phyloP scores from a whole-genome alignment of 2,888 invertebrate genomes.

The Diplolepis rosae region DNA sequence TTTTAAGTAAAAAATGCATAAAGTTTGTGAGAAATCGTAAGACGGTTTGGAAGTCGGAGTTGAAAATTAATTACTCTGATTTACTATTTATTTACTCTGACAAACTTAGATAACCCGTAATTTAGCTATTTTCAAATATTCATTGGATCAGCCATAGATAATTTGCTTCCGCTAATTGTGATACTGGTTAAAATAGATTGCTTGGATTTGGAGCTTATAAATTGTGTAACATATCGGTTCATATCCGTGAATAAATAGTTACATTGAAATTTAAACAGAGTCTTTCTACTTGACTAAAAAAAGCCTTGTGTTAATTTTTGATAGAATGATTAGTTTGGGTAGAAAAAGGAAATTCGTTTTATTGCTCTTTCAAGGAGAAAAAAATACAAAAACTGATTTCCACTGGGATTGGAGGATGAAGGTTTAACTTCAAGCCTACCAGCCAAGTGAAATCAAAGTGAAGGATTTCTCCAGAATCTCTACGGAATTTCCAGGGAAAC shows the following conservation, averaged over 20 bases:
- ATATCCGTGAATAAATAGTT: neutral
- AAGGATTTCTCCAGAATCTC: no score
- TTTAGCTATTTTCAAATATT: neutral
- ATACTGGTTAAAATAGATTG: neutral
- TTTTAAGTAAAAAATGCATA: neutral
- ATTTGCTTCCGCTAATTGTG: neutral
- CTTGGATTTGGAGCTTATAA: neutral
- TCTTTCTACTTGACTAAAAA: no score
- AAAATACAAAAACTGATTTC: neutral
- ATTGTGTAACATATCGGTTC: neutral
- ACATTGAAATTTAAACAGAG: no score
- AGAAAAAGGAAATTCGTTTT: no score
- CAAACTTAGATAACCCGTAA: neutral
- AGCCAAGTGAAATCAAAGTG: no score
- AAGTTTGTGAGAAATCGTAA: neutral
- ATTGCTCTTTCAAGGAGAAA: neutral
- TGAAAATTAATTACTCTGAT: neutral
- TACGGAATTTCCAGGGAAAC: no score
- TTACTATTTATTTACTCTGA: no score
- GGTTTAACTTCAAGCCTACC: neutral
- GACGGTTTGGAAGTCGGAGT: neutral
- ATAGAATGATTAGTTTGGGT: no score
- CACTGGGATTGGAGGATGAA: neutral
- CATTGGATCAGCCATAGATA: neutral
- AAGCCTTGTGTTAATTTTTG: no score